A percentile compares a stretch with the other conserved stretches of the same genome.
Evolutionary conservation across 2,113 vertebrate species (phyloP).

Genomic region (Dicentrarchus labrax): DNA sequence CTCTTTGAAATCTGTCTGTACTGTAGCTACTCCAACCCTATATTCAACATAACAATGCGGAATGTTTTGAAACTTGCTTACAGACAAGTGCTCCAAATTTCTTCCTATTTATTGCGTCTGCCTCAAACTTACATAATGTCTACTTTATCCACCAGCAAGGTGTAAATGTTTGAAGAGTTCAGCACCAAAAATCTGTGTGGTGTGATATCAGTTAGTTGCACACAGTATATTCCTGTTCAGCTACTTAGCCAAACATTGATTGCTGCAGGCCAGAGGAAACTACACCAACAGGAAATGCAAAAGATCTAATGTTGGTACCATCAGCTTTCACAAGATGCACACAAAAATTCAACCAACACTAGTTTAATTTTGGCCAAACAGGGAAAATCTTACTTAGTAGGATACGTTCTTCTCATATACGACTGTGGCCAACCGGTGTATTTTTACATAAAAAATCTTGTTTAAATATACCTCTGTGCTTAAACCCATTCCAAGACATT

Average conservation of each 20-base stretch:
- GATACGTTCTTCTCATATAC: background rate
- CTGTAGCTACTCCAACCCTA: background rate
- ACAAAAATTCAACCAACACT: background rate
- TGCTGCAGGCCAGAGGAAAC: background rate
- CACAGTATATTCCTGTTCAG: background rate
- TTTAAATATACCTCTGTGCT: background rate
- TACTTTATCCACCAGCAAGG: background rate
- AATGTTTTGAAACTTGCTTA: slow-evolving; percentile 32
- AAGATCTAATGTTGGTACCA: background rate
- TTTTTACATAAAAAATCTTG: background rate
- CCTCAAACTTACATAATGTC: background rate
- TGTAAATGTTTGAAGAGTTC: background rate
- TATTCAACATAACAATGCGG: background rate
- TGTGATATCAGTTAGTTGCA: background rate
- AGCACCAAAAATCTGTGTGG: background rate
- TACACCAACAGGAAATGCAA: background rate
- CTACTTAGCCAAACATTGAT: background rate
- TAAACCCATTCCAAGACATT: background rate
- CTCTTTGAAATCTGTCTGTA: slow-evolving; percentile 1
- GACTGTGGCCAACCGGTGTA: background rate
- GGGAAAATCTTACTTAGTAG: background rate
- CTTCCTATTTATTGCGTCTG: background rate
- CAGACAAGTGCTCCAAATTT: background rate
- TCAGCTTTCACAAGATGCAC: background rate
- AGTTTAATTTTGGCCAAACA: background rate